phyloP scores from a whole-genome alignment of 2,888 invertebrate genomes.

The Lochmaea capreae region DNA sequence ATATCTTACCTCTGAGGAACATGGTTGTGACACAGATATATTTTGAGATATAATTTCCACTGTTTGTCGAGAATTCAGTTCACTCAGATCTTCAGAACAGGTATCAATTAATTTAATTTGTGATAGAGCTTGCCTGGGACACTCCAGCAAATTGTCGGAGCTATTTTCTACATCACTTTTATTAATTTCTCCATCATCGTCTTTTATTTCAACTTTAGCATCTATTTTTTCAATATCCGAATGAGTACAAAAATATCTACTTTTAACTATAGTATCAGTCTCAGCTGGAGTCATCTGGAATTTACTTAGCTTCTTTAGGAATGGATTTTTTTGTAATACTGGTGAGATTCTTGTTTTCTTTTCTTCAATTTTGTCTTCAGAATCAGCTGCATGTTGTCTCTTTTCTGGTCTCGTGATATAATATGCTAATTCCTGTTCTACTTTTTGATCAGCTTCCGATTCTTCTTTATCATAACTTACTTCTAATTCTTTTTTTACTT shows the following conservation, averaged over 20 bases:
- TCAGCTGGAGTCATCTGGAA: slow-evolving; percentile 67
- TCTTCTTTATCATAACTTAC: slow-evolving; percentile 38
- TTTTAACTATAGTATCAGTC: slow-evolving; percentile 67
- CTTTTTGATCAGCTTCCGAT: slow-evolving; percentile 44
- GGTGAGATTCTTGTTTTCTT: slow-evolving; percentile 62
- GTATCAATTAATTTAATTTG: slow-evolving; percentile 14
- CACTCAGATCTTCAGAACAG: background rate
- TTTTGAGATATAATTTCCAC: slow-evolving; percentile 10
- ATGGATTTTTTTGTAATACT: slow-evolving; percentile 63
- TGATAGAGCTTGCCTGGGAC: slow-evolving; percentile 12
- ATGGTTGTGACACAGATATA: slow-evolving; percentile 23
- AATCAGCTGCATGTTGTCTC: background rate
- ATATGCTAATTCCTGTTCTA: slow-evolving; percentile 45
- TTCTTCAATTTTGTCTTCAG: slow-evolving; percentile 49
- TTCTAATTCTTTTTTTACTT: slow-evolving; percentile 3
- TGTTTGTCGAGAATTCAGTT: background rate
- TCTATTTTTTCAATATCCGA: slow-evolving; percentile 2
- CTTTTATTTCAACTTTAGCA: background rate
- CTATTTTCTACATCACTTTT: slow-evolving; percentile 22
- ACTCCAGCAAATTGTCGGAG: slow-evolving; percentile 20
- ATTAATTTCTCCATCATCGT: background rate
- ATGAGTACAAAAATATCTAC: slow-evolving; percentile 68
- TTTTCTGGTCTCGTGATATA: slow-evolving; percentile 38
- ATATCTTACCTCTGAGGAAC: slow-evolving; percentile 17
- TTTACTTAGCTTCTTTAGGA: slow-evolving; percentile 67